These are phyloP conservation scores for Diplazon laetatorius DNA, from an alignment of 2,888 invertebrate genomes.

Conservation along the genomic window DNA sequence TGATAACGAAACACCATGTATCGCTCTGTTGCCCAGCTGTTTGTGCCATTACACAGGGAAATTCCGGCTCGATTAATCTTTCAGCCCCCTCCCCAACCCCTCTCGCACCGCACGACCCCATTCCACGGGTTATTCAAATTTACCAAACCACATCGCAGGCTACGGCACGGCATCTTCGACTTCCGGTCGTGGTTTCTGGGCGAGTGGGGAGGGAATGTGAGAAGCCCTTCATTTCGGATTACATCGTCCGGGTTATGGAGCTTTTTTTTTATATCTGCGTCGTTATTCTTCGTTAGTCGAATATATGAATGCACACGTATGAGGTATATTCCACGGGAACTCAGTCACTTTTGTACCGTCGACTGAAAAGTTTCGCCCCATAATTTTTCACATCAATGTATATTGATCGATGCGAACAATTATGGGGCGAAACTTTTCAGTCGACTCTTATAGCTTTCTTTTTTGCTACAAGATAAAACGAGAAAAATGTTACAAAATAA, in stretches of 20 bases:
- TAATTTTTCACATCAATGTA: too few relatives aligned
- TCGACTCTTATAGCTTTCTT: too few relatives aligned
- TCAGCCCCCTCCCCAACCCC: slow-evolving; percentile 20
- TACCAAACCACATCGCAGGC: too few relatives aligned
- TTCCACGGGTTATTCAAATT: too few relatives aligned
- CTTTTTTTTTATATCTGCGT: slow-evolving; percentile 37
- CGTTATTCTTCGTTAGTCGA: slow-evolving; percentile 25
- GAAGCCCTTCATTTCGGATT: slow-evolving; percentile 9
- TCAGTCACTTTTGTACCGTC: too few relatives aligned
- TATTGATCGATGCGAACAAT: too few relatives aligned
- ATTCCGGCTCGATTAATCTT: slow-evolving; percentile 54
- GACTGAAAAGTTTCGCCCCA: too few relatives aligned
- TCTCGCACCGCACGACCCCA: slow-evolving; percentile 30
- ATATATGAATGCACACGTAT: neutral
- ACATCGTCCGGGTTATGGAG: slow-evolving; percentile 1
- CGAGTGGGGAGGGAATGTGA: neutral
- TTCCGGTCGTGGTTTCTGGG: slow-evolving; percentile 29
- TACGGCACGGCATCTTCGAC: too few relatives aligned
- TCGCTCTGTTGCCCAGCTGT: neutral
- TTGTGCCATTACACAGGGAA: slow-evolving; percentile 10
- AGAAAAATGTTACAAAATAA: too few relatives aligned
- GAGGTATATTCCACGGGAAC: too few relatives aligned
- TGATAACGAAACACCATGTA: neutral
- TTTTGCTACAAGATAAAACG: too few relatives aligned
- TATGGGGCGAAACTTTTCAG: too few relatives aligned